Base-by-base conservation (phyloP, 2,888 invertebrate species). In the Lucinisca nassula region DNA sequence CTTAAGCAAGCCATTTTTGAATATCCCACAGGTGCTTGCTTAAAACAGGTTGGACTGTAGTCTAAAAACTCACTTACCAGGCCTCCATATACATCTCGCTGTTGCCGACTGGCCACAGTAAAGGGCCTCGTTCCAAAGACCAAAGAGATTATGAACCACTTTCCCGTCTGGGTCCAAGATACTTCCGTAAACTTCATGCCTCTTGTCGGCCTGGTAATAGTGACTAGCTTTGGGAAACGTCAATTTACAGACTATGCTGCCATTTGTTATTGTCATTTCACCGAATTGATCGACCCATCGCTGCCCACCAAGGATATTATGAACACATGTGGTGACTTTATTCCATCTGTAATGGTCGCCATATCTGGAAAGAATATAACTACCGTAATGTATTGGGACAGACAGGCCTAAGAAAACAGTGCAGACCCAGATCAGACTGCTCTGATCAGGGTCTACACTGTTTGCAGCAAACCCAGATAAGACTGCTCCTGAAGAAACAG, bases 211-310 rank as follows among this genome's bases (percentile, higher is more conserved):
- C 98, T 98, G 98, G 93, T 98, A 98, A 88, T 98, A 98, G 93
- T 98, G 98, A 88, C 97, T 97, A 0, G 98, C 97, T 97, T 98
- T 98, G 4, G 98, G 97, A 95, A 98, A 98, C 88, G 98, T 98
- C 72, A 98, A 97, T 96, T 98, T 98, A 96, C 98, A 98, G 0
- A 97, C 97, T 87, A 98, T 97, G 70, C 97, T 97, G 32, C 94
- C 94, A 85, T 95, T 95, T 14, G 92, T 92, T 87, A 98, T 97
- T 92, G 97, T 97, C 97, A 98, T 97, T 95, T 98, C 98, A 0
- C 98, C 98, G 95, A 98, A 98, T 96, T 98, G 98, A 96, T 98
- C 98, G 84, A 98, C 98, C 98, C 98, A 98, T 38, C 98, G 97
- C 96, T 98, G 98, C 0, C 98, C 98, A 84, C 98, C 98, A 96